These are phyloP conservation scores for Byasa hedistus DNA, from an alignment of 2,888 invertebrate species.

Conservation along the genomic window DNA sequence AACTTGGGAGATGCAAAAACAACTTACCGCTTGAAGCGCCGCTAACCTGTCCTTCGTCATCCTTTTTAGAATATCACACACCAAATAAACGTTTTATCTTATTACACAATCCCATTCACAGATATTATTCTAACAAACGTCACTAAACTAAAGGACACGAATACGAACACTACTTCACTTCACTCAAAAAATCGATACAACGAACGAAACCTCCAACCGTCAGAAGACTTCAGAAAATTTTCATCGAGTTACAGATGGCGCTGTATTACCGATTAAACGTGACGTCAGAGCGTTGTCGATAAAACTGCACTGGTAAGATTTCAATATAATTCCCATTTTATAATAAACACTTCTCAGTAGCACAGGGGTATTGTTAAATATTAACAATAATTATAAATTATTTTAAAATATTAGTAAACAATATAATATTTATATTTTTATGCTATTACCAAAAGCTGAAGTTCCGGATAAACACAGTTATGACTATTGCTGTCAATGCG, in stretches of 20 bases:
- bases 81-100: conserved; percentile 83
- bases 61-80: conserved; percentile 83
- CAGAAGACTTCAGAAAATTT: conserved; percentile 64
- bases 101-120: conserved; percentile 89
- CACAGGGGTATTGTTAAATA: not conserved
- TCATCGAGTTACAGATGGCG: conserved; percentile 64
- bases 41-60: conserved; percentile 99
- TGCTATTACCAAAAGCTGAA: not conserved
- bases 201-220: conserved; percentile 81
- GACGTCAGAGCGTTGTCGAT: conserved; percentile 62
- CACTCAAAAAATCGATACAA: conserved; percentile 91
- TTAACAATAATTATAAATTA: not conserved
- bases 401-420: not conserved
- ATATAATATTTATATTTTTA: not conserved
- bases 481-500: conserved; percentile 56
- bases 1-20: conserved; percentile 53
- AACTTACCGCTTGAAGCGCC: conserved; percentile 95
- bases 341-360: not conserved
- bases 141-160: conserved; percentile 86
- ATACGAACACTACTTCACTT: conserved; percentile 84
- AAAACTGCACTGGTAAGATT: conserved; percentile 46
- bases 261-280: conserved; percentile 41
- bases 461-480: not conserved
- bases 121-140: conserved; percentile 85
- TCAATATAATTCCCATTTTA: conserved; percentile 23